These are phyloP conservation scores for Drosophila flavopinicola DNA, from an alignment of 2,888 invertebrate genomes.

Conservation along the genomic window DNA sequence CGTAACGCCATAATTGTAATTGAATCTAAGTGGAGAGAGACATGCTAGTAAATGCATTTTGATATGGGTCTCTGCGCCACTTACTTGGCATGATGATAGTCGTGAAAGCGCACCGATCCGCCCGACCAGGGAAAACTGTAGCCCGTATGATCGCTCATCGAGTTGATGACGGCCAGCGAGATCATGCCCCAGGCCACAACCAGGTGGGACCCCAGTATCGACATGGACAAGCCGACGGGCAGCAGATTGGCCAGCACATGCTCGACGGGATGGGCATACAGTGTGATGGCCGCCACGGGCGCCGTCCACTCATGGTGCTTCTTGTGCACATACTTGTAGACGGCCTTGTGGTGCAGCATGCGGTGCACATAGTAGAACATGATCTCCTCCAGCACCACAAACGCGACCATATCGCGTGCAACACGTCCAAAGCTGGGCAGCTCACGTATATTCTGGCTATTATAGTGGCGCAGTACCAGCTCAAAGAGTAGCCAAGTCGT, in stretches of 20 bases:
- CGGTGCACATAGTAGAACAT: slow-evolving; percentile 94
- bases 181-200: slow-evolving; percentile 91
- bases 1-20: slow-evolving; percentile 91
- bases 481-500: slow-evolving; percentile 82
- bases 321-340: slow-evolving; percentile 93
- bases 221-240: slow-evolving; percentile 89
- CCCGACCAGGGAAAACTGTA: slow-evolving; percentile 91
- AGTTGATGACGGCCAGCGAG: slow-evolving; percentile 89
- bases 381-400: slow-evolving; percentile 90
- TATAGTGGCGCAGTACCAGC: slow-evolving; percentile 54
- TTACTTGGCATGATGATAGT: slow-evolving; percentile 94
- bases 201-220: slow-evolving; percentile 89
- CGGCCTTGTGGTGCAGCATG: slow-evolving; percentile 88
- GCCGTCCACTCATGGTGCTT: slow-evolving; percentile 95
- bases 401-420: slow-evolving; percentile 88
- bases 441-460: slow-evolving; percentile 85
- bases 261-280: slow-evolving; percentile 91
- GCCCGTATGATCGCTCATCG: slow-evolving; percentile 92
- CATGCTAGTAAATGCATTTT: not conserved
- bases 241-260: slow-evolving; percentile 90
- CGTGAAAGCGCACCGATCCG: slow-evolving; percentile 92
- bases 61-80: not conserved
- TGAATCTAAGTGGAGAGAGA: slow-evolving; percentile 87
- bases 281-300: slow-evolving; percentile 90
- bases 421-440: slow-evolving; percentile 90